phyloP scores from a whole-genome alignment of 2,797 vertebrate genomes.

The Anableps anableps region DNA sequence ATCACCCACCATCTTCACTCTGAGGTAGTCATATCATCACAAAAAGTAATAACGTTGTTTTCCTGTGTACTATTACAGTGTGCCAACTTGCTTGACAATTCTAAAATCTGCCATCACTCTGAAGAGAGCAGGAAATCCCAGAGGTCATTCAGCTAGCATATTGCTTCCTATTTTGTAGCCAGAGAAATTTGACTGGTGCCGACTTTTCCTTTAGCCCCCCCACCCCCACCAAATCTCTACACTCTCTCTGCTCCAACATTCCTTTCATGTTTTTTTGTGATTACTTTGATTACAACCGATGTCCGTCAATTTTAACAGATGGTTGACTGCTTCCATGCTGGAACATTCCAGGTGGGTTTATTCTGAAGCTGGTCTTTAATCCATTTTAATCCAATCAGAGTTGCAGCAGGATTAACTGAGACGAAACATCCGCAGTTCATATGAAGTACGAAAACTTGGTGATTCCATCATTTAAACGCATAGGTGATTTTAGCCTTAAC shows the following conservation, averaged over 20 bases:
- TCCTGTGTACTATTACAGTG: conserved; percentile 38
- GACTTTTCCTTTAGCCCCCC: conserved; percentile 42
- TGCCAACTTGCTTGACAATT: conserved; percentile 40
- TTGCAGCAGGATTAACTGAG: conserved; percentile 59
- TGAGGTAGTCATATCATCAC: conserved; percentile 35
- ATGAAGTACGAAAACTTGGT: conserved; percentile 29
- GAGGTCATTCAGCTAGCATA: conserved; percentile 78
- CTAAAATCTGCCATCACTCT: conserved; percentile 71
- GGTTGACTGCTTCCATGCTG: conserved; percentile 46
- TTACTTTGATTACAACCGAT: conserved; percentile 75
- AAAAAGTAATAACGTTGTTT: conserved; percentile 32
- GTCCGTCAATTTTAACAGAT: conserved; percentile 71
- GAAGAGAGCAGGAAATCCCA: conserved; percentile 81
- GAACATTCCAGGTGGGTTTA: conserved; percentile 62
- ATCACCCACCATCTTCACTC: conserved; percentile 40
- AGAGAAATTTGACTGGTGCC: conserved; percentile 70
- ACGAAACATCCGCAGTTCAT: conserved; percentile 54
- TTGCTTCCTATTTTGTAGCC: conserved; percentile 78
- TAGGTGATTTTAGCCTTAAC: not conserved
- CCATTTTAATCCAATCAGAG: conserved; percentile 72
- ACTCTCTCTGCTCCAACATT: conserved; percentile 28
- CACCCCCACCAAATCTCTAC: not conserved
- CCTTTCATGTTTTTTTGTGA: conserved; percentile 68
- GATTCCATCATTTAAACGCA: no score
- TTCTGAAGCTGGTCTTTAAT: conserved; percentile 66